Conservation (phyloP, 2,888 invertebrate species). For the Lymantria monacha region DNA sequence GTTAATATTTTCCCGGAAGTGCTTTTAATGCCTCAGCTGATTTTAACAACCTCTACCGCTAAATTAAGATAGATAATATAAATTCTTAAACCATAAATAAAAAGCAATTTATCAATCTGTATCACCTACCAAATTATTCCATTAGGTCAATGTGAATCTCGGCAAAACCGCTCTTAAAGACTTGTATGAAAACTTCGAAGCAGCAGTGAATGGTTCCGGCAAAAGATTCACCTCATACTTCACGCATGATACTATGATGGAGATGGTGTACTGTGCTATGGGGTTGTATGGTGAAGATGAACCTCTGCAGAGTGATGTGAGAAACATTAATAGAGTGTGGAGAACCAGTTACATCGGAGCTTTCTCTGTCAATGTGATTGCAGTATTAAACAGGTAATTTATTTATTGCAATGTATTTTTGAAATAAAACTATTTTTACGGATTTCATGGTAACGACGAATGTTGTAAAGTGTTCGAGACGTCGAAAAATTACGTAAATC, state of each 20-base stretch:
- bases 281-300: slow-evolving; percentile 83
- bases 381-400: slow-evolving; percentile 86
- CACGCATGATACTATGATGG: slow-evolving; percentile 85
- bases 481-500: too few relatives aligned
- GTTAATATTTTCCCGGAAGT: too few relatives aligned
- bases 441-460: too few relatives aligned
- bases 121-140: background rate
- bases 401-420: too few relatives aligned
- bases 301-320: slow-evolving; percentile 81
- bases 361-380: slow-evolving; percentile 87
- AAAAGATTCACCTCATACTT: slow-evolving; percentile 85
- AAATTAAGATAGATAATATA: too few relatives aligned
- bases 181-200: slow-evolving; percentile 80
- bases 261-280: slow-evolving; percentile 84
- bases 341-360: slow-evolving; percentile 85
- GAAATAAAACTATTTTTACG: too few relatives aligned
- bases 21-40: too few relatives aligned
- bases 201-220: slow-evolving; percentile 36
- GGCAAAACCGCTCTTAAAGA: slow-evolving; percentile 87
- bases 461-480: too few relatives aligned
- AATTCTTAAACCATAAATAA: too few relatives aligned
- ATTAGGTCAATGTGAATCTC: slow-evolving; percentile 82
- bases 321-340: slow-evolving; percentile 83
- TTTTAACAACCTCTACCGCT: too few relatives aligned
- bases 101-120: too few relatives aligned